Base-by-base conservation (phyloP, 2,888 invertebrate genomes). In the Chironomus riparius region DNA sequence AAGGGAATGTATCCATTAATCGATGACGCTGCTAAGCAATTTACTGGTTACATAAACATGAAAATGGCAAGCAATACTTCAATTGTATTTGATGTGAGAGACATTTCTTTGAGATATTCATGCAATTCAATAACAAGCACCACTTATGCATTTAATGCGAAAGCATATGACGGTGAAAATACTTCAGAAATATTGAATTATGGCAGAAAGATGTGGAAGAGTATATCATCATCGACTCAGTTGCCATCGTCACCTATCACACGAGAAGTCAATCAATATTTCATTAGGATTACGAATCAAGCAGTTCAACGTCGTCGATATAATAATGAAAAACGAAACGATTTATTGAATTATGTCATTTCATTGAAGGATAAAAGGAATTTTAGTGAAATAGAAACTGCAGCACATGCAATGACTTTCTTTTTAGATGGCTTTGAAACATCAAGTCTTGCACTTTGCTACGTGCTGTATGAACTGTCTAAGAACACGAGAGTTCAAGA, bases 341-440 rank as follows among this genome's bases (percentile, higher is more conserved):
- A 80, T 77, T 79, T 79, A 68, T 73, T 80, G 6, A 78, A 77
- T 61, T 78, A 80, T 76, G 38, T 80, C 5, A 61, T 80, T 3
- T 76, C 79, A 38, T 21, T 79, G 22, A 68, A 78, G 48, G 73
- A 79, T 6, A 79, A 79, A 75, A 80, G 79, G 38, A 50, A 50
- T 38, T 10, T 15, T 7, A 62, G 38, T 15, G 38, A 38, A 18
- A n/a, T 68, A 18, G 75, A 75, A 6, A 15, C 15, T 4, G 50
- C 68, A 13, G 68, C 68, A 48, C 47, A 68, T 22, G 47, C 47
- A 6, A 7, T 18, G 47, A 62, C 56, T 12, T 47, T 70, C 3
- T 76, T 56, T 3, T 4, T 68, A 1, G 61, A 76, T 50, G 50
- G 69, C 2, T 70, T 68, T 70, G 76, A 76, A 12, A 76, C 56